Evolutionary conservation across 1,140 invertebrate genomes (phyloP).

Genomic region (Neoseiulus cucumeris): DNA sequence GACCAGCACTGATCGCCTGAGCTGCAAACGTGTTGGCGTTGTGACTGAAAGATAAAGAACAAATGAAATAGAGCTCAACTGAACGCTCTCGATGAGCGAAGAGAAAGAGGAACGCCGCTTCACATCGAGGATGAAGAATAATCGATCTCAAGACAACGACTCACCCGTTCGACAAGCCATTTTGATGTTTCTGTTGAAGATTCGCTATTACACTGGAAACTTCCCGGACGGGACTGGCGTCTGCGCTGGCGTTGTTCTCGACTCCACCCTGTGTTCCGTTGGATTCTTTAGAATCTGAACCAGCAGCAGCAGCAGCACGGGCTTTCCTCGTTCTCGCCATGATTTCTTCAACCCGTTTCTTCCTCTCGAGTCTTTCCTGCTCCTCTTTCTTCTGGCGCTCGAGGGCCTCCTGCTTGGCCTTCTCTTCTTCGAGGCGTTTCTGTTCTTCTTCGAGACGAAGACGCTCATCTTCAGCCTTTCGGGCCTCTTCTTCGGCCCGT

Average conservation of each 20-base stretch:
- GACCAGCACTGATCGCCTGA: too few species aligned
- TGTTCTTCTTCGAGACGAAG: background rate
- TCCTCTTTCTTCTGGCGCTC: constrained; percentile 5
- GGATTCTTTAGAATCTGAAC: background rate
- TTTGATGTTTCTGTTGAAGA: too few species aligned
- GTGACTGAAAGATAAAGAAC: too few species aligned
- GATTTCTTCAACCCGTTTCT: constrained; percentile 7
- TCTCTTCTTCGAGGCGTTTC: background rate
- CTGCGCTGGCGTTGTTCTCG: background rate
- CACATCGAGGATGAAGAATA: too few species aligned
- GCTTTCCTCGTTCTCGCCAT: constrained; percentile 3
- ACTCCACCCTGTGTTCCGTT: constrained; percentile 4
- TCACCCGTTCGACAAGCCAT: too few species aligned
- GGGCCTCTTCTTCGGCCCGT: background rate
- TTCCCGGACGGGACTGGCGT: background rate
- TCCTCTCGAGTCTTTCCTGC: background rate
- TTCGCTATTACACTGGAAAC: too few species aligned
- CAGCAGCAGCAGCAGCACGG: background rate
- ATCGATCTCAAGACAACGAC: too few species aligned
- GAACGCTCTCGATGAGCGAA: too few species aligned
- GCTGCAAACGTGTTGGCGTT: too few species aligned
- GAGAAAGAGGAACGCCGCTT: too few species aligned
- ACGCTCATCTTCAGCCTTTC: background rate
- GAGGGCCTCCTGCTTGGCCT: background rate
- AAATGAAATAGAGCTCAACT: too few species aligned